A percentile compares a stretch with the other conserved stretches of the same genome.
These are phyloP conservation scores for Helicolenus hilgendorfi DNA, from an alignment of 2,797 vertebrate species.

Conservation along the genomic window DNA sequence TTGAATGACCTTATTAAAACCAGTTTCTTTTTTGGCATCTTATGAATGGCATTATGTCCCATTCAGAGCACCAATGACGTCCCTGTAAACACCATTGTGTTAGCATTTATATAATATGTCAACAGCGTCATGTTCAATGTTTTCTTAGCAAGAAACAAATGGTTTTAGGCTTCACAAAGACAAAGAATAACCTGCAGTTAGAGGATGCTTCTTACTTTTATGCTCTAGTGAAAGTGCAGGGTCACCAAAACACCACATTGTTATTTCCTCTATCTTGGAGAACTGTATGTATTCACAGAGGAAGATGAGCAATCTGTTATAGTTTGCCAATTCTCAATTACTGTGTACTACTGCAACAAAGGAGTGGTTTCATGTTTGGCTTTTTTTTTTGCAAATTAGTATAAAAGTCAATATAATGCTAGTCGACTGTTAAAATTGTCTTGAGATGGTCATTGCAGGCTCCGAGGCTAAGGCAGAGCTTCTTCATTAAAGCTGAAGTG, in stretches of 20 bases:
- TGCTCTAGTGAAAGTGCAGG: background rate
- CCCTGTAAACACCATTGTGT: background rate
- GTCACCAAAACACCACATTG: background rate
- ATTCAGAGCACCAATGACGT: background rate
- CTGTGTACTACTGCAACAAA: background rate
- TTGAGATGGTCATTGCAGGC: background rate
- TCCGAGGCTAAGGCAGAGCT: background rate
- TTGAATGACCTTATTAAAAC: background rate
- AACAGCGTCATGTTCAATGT: background rate
- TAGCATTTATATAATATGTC: background rate
- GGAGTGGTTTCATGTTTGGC: background rate
- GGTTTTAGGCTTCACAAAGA: background rate
- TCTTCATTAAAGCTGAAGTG: constrained; percentile 12
- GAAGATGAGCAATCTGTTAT: background rate
- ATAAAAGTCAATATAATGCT: background rate
- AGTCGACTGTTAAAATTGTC: background rate
- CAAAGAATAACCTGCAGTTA: background rate
- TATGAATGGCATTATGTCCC: background rate
- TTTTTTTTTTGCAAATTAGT: constrained; percentile 18
- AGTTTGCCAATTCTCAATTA: background rate
- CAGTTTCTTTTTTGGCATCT: background rate
- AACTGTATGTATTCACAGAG: background rate
- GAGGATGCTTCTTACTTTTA: background rate
- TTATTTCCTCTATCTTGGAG: background rate
- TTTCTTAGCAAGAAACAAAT: background rate